A percentile compares a stretch with the other conserved stretches of the same genome.
phyloP scores from a whole-genome alignment of 37 sponge, comb jelly and placozoan species.

The Spongilla lacustris region DNA sequence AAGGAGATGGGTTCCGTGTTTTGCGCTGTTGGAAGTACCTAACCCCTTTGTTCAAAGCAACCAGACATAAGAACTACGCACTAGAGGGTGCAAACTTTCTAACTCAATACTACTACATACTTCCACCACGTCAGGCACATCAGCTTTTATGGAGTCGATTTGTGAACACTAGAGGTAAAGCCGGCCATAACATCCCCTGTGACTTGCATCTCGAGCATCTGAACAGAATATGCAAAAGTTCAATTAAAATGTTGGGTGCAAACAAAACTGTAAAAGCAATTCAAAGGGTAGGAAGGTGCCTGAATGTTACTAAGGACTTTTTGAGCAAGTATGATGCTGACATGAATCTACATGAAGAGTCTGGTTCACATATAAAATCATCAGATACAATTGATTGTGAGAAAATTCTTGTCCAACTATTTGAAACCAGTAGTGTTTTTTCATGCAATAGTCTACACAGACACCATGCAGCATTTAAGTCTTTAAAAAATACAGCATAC shows the following conservation, averaged over 20 bases:
- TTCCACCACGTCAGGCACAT: conserved; percentile 31
- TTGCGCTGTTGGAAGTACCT: conserved; percentile 55
- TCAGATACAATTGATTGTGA: conserved; percentile 7
- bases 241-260: conserved; percentile 20
- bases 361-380: neutral
- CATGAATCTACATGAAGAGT: too few species aligned
- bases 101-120: conserved; percentile 16
- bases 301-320: neutral
- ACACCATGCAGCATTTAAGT: too few species aligned
- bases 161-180: conserved; percentile 19
- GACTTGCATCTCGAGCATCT: conserved; percentile 56
- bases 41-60: conserved; percentile 12
- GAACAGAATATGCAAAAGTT: conserved; percentile 21
- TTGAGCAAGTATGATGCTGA: conserved; percentile 5
- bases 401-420: conserved; percentile 4
- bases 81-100: conserved; percentile 30
- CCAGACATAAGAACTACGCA: conserved; percentile 29
- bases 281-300: neutral
- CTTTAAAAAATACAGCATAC: too few species aligned
- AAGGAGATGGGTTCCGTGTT: conserved; percentile 48
- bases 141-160: conserved; percentile 44
- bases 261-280: conserved; percentile 42
- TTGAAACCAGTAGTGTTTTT: neutral
- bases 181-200: conserved; percentile 37
- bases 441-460: neutral